phyloP scores from a whole-genome alignment of 1,140 invertebrate species.

The Cyphomyrmex costatus region DNA sequence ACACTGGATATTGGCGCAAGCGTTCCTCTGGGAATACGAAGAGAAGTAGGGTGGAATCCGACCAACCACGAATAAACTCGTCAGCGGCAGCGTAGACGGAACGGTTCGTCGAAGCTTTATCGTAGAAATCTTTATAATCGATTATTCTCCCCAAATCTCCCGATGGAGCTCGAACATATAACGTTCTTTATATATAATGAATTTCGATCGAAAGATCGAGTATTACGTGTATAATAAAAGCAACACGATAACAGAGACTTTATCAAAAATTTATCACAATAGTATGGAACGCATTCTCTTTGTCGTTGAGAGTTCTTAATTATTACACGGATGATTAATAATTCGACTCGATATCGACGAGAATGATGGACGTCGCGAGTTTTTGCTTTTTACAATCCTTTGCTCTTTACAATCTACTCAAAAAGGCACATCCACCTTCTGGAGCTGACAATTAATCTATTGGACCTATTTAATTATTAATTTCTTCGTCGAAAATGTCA shows the following conservation, averaged over 20 bases:
- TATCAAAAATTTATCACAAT: slow-evolving; percentile 15
- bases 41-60: slow-evolving; percentile 57
- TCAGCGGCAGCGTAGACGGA: slow-evolving; percentile 32
- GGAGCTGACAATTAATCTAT: too few species aligned
- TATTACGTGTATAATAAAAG: background rate
- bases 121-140: slow-evolving; percentile 44
- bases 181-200: slow-evolving; percentile 13
- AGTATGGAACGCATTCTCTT: background rate
- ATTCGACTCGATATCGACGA: slow-evolving; percentile 18
- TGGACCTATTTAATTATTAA: too few species aligned
- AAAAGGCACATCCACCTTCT: background rate
- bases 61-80: slow-evolving; percentile 67
- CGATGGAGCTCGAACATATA: background rate
- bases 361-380: background rate
- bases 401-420: slow-evolving; percentile 2
- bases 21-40: slow-evolving; percentile 55
- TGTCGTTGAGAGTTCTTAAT: slow-evolving; percentile 29
- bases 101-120: slow-evolving; percentile 12
- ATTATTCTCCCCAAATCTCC: slow-evolving; percentile 52
- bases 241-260: background rate
- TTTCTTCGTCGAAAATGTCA: too few species aligned
- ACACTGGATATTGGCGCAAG: slow-evolving; percentile 59
- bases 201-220: background rate
- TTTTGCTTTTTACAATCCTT: background rate
- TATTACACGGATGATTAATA: slow-evolving; percentile 40